Evolutionary conservation across 2,113 vertebrate genomes (phyloP).

Genomic region (Clupea harengus): DNA sequence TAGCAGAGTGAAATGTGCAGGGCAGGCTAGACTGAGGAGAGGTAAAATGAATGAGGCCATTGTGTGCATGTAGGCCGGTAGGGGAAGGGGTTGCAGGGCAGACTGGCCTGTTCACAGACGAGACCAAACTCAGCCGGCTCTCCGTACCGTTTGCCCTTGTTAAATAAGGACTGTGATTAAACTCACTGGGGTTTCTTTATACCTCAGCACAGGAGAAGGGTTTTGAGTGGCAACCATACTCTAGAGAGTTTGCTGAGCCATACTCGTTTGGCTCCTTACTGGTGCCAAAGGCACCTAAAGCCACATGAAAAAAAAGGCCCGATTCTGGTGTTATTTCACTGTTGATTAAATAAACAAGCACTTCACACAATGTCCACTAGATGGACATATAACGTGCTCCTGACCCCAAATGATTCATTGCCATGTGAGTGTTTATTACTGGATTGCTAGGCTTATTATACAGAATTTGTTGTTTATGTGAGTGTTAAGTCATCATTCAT

Average conservation of each 20-base stretch:
- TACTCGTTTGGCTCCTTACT: not conserved
- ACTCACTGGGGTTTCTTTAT: not conserved
- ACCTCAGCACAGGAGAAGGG: not conserved
- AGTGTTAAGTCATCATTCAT: no score
- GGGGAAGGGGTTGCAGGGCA: conserved; percentile 55
- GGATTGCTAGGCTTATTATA: not conserved
- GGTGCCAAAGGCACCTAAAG: not conserved
- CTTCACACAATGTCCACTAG: not conserved
- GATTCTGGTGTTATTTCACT: not conserved
- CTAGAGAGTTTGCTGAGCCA: not conserved
- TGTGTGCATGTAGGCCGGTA: conserved; percentile 60
- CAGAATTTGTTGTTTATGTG: not conserved
- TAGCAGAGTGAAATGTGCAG: conserved; percentile 74
- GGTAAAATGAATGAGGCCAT: conserved; percentile 73
- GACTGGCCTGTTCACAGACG: conserved; percentile 65
- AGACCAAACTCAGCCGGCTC: conserved; percentile 66
- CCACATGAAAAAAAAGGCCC: not conserved
- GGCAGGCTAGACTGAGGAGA: conserved; percentile 67
- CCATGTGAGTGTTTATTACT: not conserved
- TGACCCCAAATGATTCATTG: not conserved
- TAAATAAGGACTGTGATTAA: not conserved
- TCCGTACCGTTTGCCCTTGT: not conserved
- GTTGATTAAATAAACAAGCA: conserved; percentile 12
- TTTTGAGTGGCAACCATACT: not conserved
- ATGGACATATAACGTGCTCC: not conserved